A percentile compares a stretch with the other conserved stretches of the same genome.
Conservation (phyloP, 2,797 vertebrate genomes). For the Momotus momota region DNA sequence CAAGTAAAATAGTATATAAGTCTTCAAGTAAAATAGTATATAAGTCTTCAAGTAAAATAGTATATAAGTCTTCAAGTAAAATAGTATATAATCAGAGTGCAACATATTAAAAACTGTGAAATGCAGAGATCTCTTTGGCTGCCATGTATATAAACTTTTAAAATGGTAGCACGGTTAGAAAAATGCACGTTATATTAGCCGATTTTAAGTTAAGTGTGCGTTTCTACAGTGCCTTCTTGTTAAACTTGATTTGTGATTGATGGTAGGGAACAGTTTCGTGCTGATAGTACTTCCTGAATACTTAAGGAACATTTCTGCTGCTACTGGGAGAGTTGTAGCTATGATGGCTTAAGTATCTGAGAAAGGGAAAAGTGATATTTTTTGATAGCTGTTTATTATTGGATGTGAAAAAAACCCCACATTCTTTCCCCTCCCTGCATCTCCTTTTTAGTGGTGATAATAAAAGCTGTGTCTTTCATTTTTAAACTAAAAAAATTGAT, state of each 20-base stretch:
- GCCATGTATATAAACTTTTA: not conserved
- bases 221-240: not conserved
- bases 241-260: not conserved
- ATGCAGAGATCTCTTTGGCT: not conserved
- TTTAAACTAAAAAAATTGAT: not conserved
- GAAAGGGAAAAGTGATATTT: not conserved
- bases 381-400: not conserved
- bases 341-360: not conserved
- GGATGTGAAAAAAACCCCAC: not conserved
- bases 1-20: not conserved
- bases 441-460: not conserved
- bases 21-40: not conserved
- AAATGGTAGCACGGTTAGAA: not conserved
- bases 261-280: not conserved
- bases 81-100: not conserved
- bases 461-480: not conserved
- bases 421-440: not conserved
- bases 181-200: not conserved
- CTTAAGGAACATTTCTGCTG: not conserved
- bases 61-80: not conserved
- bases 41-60: not conserved
- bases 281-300: not conserved
- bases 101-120: not conserved
- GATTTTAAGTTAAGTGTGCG: not conserved
- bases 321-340: not conserved